Conservation (phyloP, 2,113 vertebrate genomes). For the Noturus placidus region DNA sequence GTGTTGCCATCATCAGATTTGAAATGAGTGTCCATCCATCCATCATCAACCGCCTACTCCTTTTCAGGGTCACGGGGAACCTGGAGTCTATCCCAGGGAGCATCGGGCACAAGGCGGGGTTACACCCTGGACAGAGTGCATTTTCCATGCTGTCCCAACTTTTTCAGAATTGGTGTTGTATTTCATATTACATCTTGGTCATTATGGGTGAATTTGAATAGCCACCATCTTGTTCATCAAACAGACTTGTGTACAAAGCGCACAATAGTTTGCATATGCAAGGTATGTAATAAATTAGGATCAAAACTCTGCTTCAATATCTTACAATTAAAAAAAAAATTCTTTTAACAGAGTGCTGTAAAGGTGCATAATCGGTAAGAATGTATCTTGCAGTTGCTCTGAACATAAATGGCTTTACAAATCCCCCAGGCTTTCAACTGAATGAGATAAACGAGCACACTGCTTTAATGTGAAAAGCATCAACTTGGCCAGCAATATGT, state of each 20-base stretch:
- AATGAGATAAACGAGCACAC: slow-evolving; percentile 17
- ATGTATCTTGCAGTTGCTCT: not conserved
- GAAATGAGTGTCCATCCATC: no score
- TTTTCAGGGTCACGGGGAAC: no score
- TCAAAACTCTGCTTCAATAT: not conserved
- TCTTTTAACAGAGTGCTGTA: not conserved
- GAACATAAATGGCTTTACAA: slow-evolving; percentile 37
- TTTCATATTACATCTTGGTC: not conserved
- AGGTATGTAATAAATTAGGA: not conserved
- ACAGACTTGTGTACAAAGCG: not conserved
- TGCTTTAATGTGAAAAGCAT: slow-evolving; percentile 7
- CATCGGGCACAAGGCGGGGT: no score
- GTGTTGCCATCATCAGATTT: no score
- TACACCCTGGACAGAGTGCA: no score
- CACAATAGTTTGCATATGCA: not conserved
- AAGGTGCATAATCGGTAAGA: not conserved
- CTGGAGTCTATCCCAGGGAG: no score
- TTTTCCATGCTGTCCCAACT: no score
- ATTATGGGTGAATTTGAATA: not conserved
- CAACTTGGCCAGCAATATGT: slow-evolving; percentile 12
- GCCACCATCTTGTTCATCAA: not conserved
- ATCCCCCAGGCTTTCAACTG: slow-evolving; percentile 20
- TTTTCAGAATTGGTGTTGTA: not conserved
- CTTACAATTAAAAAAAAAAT: not conserved
- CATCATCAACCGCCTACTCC: no score